These are phyloP conservation scores for human DNA, from an alignment of 2,113 vertebrate genomes.

Conservation along the genomic window DNA sequence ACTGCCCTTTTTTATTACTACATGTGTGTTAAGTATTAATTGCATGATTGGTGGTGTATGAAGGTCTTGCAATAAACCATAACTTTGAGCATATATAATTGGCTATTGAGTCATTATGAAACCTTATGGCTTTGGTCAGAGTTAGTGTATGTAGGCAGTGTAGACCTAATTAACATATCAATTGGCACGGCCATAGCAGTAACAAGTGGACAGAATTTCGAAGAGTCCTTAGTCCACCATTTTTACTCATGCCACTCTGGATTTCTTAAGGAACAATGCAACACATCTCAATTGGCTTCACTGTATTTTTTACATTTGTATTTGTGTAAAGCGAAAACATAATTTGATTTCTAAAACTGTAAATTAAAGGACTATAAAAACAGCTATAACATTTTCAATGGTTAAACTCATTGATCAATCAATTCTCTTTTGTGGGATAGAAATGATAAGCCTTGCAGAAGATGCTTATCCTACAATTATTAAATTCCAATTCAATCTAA, in stretches of 20 bases:
- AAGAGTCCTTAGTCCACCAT: neutral
- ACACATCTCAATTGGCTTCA: neutral
- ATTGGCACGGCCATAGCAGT: neutral
- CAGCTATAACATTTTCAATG: neutral
- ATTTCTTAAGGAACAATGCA: neutral
- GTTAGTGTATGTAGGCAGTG: neutral
- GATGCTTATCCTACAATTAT: neutral
- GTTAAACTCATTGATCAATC: neutral
- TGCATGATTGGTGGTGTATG: neutral
- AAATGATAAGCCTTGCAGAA: neutral
- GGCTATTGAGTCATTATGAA: neutral
- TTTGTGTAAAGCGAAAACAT: neutral
- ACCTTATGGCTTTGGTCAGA: neutral
- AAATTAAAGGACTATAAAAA: neutral
- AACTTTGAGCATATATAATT: neutral
- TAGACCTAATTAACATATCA: neutral
- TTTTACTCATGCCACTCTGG: neutral
- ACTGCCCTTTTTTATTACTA: neutral
- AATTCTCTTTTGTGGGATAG: neutral
- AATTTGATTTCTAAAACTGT: neutral
- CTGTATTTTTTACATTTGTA: neutral
- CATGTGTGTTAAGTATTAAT: neutral
- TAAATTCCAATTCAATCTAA: neutral
- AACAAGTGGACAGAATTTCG: neutral
- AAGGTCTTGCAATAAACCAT: neutral